Base-by-base conservation (phyloP, 37 sponge, comb jelly and placozoan genomes). In the Bolinopsis microptera region DNA sequence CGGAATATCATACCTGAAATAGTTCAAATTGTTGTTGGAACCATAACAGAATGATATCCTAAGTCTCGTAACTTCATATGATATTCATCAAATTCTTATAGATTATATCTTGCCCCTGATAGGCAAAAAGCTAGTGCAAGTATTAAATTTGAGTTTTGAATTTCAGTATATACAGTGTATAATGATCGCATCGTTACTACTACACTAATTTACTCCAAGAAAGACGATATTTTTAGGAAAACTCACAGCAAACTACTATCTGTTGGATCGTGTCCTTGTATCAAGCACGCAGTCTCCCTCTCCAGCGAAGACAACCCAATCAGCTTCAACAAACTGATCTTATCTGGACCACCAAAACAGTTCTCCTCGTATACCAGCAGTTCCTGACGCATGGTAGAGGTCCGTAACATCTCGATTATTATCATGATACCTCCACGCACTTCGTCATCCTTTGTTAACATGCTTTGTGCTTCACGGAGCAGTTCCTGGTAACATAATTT, bases 231-330 rank as follows among this genome's bases (percentile, higher is more conserved):
- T 28, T 30, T 67, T 18, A 67, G 18, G 18, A 22, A 22, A 67
- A 67, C 74, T 72, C 74, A 72, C 74, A 72, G 26, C 74, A 72
- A 72, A n/a, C 74, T 72, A n/a, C 5, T 28, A 21, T 72, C 74
- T 23, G 74, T 28, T n/a, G 74, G 74, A n/a, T 72, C 74, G 5
- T 24, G 30, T 30, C 31, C 31, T 23, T 72, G 74, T 9, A 86
- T 86, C 27, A 86, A 30, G 24, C 90, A 86, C 26, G 90, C 90
- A 26, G 34, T 86, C 30, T 86, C 90, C 90, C n/a, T 82, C 83
- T 82, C 83, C 8, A 82, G 83, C 0, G 83, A 82, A 2, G 83
- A 82, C 38, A 82, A 35, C 38, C 83, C 83, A 8, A 82, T 82
- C 3, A 82, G 24, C 13, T 35, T 31, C 38, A 82, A 31, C 37